Conservation (phyloP, 2,113 vertebrate species). For the Megaptera novaeangliae region DNA sequence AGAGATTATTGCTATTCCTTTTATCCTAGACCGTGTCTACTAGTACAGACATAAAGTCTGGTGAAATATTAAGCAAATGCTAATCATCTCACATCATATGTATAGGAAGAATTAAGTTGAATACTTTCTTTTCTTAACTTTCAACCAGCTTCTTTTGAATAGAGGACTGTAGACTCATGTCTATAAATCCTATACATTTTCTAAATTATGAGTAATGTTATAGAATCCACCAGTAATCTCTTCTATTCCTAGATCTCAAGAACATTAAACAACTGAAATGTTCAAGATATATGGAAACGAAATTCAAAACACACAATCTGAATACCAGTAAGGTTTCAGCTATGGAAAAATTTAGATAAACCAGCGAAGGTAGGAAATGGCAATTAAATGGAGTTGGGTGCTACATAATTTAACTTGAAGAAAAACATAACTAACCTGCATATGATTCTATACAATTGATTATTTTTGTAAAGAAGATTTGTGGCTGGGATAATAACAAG, state of each 20-base stretch:
- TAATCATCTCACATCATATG: not conserved
- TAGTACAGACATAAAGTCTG: not conserved
- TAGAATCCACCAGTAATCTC: not conserved
- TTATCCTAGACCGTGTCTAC: not conserved
- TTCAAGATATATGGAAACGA: not conserved
- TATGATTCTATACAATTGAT: not conserved
- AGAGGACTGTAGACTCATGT: not conserved
- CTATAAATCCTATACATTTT: not conserved
- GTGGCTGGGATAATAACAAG: not conserved
- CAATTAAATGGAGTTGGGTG: not conserved
- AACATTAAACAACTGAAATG: not conserved
- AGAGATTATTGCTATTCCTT: not conserved
- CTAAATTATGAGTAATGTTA: not conserved
- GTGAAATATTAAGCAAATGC: not conserved
- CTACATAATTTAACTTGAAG: not conserved
- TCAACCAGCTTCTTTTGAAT: not conserved
- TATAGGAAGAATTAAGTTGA: not conserved
- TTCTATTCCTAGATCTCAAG: not conserved
- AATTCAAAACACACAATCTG: not conserved
- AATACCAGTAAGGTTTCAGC: not conserved
- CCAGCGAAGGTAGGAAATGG: not conserved
- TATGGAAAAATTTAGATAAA: not conserved
- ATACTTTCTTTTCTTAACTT: not conserved
- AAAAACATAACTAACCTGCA: not conserved
- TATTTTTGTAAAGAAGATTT: not conserved